Evolutionary conservation across 2,113 vertebrate species (phyloP).

Genomic region (Gavia stellata): DNA sequence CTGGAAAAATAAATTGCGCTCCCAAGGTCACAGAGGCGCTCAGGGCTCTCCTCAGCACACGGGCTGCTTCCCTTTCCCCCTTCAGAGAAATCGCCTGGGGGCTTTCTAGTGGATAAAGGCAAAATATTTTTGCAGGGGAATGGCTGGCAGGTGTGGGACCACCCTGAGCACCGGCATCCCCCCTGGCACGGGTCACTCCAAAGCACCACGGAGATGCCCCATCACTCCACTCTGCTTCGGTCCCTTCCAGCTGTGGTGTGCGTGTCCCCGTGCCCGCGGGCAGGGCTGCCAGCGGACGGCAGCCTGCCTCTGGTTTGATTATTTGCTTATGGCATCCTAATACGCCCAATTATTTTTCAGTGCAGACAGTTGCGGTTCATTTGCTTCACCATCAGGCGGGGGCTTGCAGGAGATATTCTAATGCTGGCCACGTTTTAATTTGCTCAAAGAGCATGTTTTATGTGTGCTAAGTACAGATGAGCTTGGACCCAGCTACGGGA

Average conservation of each 20-base stretch:
- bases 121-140: neutral
- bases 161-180: fast-evolving
- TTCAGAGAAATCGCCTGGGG: fast-evolving
- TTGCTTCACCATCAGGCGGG: neutral
- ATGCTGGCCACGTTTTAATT: neutral
- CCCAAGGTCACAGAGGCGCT: fast-evolving
- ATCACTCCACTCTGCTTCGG: fast-evolving
- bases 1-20: neutral
- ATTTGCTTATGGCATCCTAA: neutral
- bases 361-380: neutral
- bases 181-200: neutral
- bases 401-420: neutral
- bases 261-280: fast-evolving
- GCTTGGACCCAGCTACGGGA: neutral
- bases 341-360: neutral
- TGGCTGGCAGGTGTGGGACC: neutral
- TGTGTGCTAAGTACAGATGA: neutral
- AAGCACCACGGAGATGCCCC: neutral
- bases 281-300: neutral
- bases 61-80: neutral
- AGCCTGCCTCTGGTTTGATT: neutral
- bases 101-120: neutral
- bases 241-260: neutral
- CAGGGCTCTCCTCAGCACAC: fast-evolving
- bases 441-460: fast-evolving